phyloP scores from a whole-genome alignment of 2,113 vertebrate genomes.

The Cyprinodon variegatus region DNA sequence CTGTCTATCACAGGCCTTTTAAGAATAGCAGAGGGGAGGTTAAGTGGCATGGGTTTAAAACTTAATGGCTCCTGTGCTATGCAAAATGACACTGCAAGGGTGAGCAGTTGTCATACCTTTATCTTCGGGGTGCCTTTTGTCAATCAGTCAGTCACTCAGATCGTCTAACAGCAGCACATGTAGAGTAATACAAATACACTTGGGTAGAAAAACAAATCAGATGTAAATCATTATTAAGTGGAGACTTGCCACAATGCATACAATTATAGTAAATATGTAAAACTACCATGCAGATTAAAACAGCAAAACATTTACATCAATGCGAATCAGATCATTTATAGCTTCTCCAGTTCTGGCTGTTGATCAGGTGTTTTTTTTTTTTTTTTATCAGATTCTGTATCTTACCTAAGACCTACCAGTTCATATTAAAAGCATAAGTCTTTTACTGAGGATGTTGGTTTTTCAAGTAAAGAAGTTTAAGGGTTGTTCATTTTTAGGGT shows the following conservation, averaged over 20 bases:
- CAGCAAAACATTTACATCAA: background rate
- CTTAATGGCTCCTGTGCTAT: slow-evolving; percentile 69
- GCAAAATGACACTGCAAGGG: slow-evolving; percentile 74
- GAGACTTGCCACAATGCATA: slow-evolving; percentile 19
- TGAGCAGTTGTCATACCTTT: slow-evolving; percentile 66
- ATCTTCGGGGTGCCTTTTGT: slow-evolving; percentile 63
- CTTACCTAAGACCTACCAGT: background rate
- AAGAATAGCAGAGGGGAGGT: slow-evolving; percentile 55
- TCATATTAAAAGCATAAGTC: background rate
- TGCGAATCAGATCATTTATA: background rate
- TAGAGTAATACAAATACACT: slow-evolving; percentile 31
- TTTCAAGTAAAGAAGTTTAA: background rate
- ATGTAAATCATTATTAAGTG: slow-evolving; percentile 4
- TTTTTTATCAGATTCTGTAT: background rate
- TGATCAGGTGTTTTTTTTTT: too few relatives aligned
- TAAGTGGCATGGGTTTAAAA: slow-evolving; percentile 73
- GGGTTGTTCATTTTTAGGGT: background rate
- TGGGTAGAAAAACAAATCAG: slow-evolving; percentile 5
- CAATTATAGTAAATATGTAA: slow-evolving; percentile 27
- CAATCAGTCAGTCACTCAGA: slow-evolving; percentile 67
- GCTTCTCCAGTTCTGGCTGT: background rate
- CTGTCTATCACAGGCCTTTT: slow-evolving; percentile 71
- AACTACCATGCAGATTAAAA: slow-evolving; percentile 21
- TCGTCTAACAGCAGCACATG: slow-evolving; percentile 42
- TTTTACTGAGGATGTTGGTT: background rate